These are phyloP conservation scores for Channa maculata DNA, from an alignment of 2,113 vertebrate genomes.

Conservation along the genomic window DNA sequence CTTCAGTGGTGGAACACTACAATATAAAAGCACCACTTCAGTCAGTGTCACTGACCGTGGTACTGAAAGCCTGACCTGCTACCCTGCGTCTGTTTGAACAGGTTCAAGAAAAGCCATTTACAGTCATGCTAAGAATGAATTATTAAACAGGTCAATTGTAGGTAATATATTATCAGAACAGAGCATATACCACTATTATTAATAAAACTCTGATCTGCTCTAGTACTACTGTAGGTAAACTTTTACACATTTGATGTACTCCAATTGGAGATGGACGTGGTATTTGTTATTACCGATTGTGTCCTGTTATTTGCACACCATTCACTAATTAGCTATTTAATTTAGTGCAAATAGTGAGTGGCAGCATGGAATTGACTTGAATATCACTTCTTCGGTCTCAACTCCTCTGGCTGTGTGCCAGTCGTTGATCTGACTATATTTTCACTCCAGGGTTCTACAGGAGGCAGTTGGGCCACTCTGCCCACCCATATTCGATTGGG, in stretches of 20 bases:
- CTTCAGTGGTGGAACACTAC: too few relatives aligned
- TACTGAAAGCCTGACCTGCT: conserved; percentile 45
- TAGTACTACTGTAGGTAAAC: background rate
- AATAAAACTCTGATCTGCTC: background rate
- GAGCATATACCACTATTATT: background rate
- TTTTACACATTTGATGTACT: background rate
- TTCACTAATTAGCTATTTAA: background rate
- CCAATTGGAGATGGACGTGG: background rate
- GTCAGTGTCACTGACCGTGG: conserved; percentile 59
- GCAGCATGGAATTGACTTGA: background rate
- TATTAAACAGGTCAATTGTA: background rate
- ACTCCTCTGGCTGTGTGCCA: background rate
- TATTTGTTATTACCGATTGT: background rate
- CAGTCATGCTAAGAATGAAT: background rate
- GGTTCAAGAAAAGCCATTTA: background rate
- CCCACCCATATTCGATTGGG: background rate
- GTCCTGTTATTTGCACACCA: background rate
- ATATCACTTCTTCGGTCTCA: background rate
- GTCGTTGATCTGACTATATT: conserved; percentile 31
- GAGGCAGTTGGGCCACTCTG: conserved; percentile 1
- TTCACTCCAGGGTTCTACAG: conserved; percentile 7
- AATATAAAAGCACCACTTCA: background rate
- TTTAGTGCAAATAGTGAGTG: conserved; percentile 1
- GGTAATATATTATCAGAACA: background rate
- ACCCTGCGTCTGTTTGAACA: background rate